Percentiles rank a stretch among this genome's conserved stretches.
Evolutionary conservation across 2,888 invertebrate species (phyloP).

Genomic region (Lepidochitona cinerea): DNA sequence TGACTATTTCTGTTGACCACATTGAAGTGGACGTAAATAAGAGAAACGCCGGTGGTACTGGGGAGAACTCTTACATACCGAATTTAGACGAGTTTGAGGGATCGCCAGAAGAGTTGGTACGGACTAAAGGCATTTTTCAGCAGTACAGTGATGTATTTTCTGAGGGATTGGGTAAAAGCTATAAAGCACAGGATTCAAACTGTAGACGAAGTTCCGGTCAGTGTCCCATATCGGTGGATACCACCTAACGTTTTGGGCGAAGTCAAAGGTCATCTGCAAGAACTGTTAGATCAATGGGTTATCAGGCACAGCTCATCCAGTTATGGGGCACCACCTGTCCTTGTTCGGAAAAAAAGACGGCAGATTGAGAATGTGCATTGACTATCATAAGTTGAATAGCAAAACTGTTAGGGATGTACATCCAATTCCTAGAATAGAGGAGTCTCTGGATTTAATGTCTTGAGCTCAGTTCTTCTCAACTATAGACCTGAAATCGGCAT

Average conservation of each 20-base stretch:
- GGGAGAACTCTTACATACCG: neutral
- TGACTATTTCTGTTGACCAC: neutral
- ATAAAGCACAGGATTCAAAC: slow-evolving; percentile 5
- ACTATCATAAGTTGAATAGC: slow-evolving; percentile 27
- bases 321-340: slow-evolving; percentile 34
- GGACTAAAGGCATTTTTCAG: neutral
- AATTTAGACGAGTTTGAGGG: neutral
- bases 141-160: slow-evolving; percentile 10
- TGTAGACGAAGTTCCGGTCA: slow-evolving; percentile 3
- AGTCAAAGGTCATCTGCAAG: slow-evolving; percentile 12
- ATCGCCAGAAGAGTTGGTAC: neutral
- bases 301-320: slow-evolving; percentile 4
- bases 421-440: too few species aligned
- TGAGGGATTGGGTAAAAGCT: neutral
- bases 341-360: slow-evolving; percentile 33
- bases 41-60: neutral
- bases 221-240: slow-evolving; percentile 13
- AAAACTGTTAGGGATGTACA: slow-evolving; percentile 29
- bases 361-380: too few species aligned
- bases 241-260: slow-evolving; percentile 13
- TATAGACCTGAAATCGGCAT: slow-evolving; percentile 18
- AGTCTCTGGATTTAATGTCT: slow-evolving; percentile 29
- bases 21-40: neutral
- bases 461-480: slow-evolving; percentile 21
- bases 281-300: slow-evolving; percentile 11